A percentile compares a stretch with the other conserved stretches of the same genome.
These are phyloP conservation scores for Sula dactylatra DNA, from an alignment of 2,113 vertebrate genomes.

Conservation along the genomic window DNA sequence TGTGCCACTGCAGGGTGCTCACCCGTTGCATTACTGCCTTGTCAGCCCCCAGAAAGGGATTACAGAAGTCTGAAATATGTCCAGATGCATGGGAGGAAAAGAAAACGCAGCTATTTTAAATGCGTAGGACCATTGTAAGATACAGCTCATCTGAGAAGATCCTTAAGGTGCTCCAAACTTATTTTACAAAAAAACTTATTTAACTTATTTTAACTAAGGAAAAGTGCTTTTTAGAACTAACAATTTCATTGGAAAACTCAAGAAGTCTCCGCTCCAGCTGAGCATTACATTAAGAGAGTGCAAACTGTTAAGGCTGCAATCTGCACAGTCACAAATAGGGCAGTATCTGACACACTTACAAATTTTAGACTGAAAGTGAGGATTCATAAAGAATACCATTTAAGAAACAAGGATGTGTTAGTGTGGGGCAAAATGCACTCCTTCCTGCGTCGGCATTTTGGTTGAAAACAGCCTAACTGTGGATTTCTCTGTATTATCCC, in stretches of 20 bases:
- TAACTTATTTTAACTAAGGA: neutral
- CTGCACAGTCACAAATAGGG: neutral
- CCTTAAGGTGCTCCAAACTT: neutral
- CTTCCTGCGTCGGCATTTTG: neutral
- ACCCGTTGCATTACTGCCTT: neutral
- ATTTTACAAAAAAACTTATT: neutral
- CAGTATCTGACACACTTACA: neutral
- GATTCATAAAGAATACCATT: neutral
- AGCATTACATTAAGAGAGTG: neutral
- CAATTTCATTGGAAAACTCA: neutral
- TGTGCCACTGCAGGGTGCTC: neutral
- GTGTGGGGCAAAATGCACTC: neutral
- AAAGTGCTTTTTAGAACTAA: neutral
- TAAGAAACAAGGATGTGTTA: neutral
- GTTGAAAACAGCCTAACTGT: neutral
- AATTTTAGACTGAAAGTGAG: neutral
- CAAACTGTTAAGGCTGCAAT: neutral
- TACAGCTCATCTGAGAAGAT: neutral
- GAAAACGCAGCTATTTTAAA: neutral
- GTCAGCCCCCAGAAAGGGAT: neutral
- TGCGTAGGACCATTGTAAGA: neutral
- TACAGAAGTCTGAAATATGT: neutral
- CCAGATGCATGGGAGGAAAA: neutral
- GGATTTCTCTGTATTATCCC: neutral
- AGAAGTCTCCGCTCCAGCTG: neutral